Base-by-base conservation (phyloP, 2,113 vertebrate species). In the Loxodonta africana region DNA sequence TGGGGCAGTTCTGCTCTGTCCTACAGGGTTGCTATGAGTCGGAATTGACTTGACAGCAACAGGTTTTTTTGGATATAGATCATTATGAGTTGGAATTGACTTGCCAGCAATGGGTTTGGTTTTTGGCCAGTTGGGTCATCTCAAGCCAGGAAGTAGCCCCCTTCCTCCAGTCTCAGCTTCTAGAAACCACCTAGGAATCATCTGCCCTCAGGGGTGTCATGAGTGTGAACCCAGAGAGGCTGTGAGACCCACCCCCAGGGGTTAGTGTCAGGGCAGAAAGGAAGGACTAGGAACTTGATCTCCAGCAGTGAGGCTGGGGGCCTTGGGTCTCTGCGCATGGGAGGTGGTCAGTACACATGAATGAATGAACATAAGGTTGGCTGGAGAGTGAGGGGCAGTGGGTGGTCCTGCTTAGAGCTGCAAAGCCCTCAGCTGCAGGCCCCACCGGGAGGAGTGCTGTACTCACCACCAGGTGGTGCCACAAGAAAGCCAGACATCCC, bases 381-480 rank as follows among this genome's bases (percentile, higher is more conserved):
- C 48, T 53, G 21, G 60, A 62, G 60, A 15, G 33, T 3, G 0
- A 41, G 53, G 14, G 23, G 4, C 60, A 33, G 80, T 0, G 11
- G 6, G 10, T 17, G 33, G 28, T 28, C 0, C 0, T 4, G 8
- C 44, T 46, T 28, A 4, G 62, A 46, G 62, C 65, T 30, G 6
- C 10, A 44, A 82, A n/a, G 25, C 62, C 80, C 23, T 33, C 1
- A 0, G 18, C 1, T 0, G n/a, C 23, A 30, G 4, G 11, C 51
- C 37, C 63, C 0, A 0, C 41, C 9, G 0, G 26, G 15, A 83
- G 44, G 46, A 1, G 30, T 10, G 23, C 44, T 2, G 0, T 3
- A 9, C 25, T 87, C 1, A 23, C 97, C 97, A 26, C 95, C 93
- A 98, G 97, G 69, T 96, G 97, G 97, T 95, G 28, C 97, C 85